These are phyloP conservation scores for Phyllostomus hastatus DNA, from an alignment of 2,113 vertebrate species.

Conservation along the genomic window DNA sequence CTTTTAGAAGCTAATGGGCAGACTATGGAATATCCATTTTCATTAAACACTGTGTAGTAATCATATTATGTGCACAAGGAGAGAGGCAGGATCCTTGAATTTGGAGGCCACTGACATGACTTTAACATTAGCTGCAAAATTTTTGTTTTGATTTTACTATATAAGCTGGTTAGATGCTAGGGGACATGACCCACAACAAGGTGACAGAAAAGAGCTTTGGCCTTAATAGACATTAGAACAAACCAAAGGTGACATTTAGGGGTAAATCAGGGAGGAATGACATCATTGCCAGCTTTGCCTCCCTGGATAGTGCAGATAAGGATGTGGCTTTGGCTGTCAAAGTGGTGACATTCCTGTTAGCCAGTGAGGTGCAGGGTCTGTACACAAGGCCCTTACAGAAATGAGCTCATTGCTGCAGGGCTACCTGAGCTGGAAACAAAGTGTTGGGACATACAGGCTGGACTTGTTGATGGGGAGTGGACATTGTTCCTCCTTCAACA, in stretches of 20 bases:
- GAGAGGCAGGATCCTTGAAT: background rate
- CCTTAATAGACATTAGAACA: background rate
- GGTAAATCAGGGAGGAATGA: background rate
- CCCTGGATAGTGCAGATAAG: background rate
- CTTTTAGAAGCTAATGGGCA: background rate
- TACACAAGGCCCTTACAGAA: background rate
- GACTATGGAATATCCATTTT: background rate
- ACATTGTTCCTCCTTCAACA: background rate
- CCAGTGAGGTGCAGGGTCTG: background rate
- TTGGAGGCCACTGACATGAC: background rate
- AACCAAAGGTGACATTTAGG: background rate
- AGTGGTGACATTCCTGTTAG: background rate
- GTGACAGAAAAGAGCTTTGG: background rate
- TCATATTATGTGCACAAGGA: background rate
- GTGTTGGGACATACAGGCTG: background rate
- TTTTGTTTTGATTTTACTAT: background rate
- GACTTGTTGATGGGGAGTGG: background rate
- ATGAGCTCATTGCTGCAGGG: background rate
- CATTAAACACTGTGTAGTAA: background rate
- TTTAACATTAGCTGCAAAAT: background rate
- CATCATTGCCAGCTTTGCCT: background rate
- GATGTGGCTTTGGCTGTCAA: background rate
- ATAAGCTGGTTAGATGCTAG: background rate
- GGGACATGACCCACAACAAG: background rate
- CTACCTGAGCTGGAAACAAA: background rate